phyloP scores from a whole-genome alignment of 2,113 vertebrate genomes.

The Eidolon helvum region DNA sequence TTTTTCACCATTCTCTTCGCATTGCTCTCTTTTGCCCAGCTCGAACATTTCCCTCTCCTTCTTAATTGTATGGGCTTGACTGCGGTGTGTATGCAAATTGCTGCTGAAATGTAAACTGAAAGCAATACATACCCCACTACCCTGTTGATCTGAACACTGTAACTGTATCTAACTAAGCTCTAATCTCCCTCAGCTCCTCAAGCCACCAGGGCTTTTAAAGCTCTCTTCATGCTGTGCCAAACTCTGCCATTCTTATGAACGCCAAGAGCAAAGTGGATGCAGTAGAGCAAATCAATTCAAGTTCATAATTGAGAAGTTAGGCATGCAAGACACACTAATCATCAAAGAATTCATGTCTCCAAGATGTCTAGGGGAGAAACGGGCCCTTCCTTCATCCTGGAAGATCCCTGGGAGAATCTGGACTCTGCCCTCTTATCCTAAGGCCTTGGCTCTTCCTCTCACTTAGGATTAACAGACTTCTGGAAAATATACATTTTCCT shows the following conservation, averaged over 20 bases:
- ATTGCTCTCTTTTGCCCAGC: not conserved
- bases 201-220: not conserved
- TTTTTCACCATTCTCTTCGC: conserved; percentile 12
- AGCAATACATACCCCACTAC: not conserved
- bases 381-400: not conserved
- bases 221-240: not conserved
- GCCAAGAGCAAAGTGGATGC: conserved; percentile 33
- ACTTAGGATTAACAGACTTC: not conserved
- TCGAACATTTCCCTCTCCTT: not conserved
- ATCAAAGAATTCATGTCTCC: not conserved
- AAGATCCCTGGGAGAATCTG: not conserved
- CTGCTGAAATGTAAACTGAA: conserved; percentile 29
- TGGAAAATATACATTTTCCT: not conserved
- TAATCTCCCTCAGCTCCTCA: not conserved
- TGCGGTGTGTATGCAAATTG: not conserved
- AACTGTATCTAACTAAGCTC: not conserved
- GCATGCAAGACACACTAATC: not conserved
- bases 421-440: not conserved
- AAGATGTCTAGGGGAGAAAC: not conserved
- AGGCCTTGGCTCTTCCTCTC: not conserved
- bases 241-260: not conserved
- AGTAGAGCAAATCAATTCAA: conserved; percentile 39
- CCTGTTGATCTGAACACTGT: not conserved
- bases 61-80: not conserved
- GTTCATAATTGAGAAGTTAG: conserved; percentile 42